Percentiles rank a stretch among this genome's conserved stretches.
phyloP scores from a whole-genome alignment of 2,113 vertebrate genomes.

The Bubo bubo region DNA sequence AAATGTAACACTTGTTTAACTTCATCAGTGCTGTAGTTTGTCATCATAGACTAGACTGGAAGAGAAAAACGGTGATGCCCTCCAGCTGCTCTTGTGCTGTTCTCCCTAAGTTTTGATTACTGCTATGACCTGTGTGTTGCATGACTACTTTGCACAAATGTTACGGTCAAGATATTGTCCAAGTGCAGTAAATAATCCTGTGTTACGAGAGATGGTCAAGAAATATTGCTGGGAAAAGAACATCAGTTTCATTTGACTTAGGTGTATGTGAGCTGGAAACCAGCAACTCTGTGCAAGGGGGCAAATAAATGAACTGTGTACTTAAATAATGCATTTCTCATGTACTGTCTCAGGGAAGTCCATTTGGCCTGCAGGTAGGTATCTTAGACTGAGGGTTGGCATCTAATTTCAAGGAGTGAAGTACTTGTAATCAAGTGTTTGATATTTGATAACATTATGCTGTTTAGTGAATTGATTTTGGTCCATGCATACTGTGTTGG shows the following conservation, averaged over 20 bases:
- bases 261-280: background rate
- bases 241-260: background rate
- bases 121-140: background rate
- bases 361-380: background rate
- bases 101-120: background rate
- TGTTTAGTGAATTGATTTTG: background rate
- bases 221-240: background rate
- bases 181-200: background rate
- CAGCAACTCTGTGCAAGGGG: background rate
- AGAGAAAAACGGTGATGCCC: background rate
- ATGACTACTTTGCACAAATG: background rate
- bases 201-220: background rate
- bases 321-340: background rate
- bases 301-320: background rate
- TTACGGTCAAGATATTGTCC: background rate
- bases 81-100: background rate
- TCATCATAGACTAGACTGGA: background rate
- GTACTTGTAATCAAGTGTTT: background rate
- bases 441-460: background rate
- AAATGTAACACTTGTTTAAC: background rate
- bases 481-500: background rate
- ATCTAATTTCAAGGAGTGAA: background rate
- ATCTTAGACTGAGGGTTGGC: background rate
- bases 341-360: background rate
- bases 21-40: background rate